phyloP scores from a whole-genome alignment of 2,113 vertebrate species.

The Mastomys coucha region DNA sequence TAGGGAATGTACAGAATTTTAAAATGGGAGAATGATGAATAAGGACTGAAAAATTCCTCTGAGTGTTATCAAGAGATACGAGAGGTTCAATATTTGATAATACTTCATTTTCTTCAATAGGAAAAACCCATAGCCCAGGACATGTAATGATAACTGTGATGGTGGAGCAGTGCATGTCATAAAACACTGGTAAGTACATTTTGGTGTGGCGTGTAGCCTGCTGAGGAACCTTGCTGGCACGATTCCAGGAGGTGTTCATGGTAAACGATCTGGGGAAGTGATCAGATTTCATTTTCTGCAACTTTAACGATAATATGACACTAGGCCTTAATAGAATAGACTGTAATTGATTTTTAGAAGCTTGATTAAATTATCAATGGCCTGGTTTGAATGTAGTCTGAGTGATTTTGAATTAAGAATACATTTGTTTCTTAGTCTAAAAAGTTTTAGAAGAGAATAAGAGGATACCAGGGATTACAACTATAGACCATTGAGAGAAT shows the following conservation, averaged over 20 bases:
- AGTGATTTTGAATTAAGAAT: conserved; percentile 45
- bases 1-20: conserved; percentile 55
- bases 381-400: conserved; percentile 50
- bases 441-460: neutral
- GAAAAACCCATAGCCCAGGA: conserved; percentile 34
- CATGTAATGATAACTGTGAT: conserved; percentile 42
- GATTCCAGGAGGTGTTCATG: conserved; percentile 56
- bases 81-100: conserved; percentile 57
- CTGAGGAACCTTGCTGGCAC: conserved; percentile 52
- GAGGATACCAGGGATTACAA: neutral
- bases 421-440: conserved; percentile 18
- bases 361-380: conserved; percentile 78
- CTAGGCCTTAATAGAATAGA: conserved; percentile 74
- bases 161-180: conserved; percentile 34
- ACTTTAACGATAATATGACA: conserved; percentile 64
- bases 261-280: conserved; percentile 52
- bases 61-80: conserved; percentile 40
- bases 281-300: conserved; percentile 77
- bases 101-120: conserved; percentile 71
- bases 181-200: conserved; percentile 52
- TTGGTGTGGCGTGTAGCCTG: conserved; percentile 7
- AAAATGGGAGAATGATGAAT: conserved; percentile 54
- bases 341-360: conserved; percentile 81
- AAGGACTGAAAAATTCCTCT: neutral
- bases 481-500: neutral